phyloP scores from a whole-genome alignment of 2,797 vertebrate species.

The Adrianichthys oophorus region DNA sequence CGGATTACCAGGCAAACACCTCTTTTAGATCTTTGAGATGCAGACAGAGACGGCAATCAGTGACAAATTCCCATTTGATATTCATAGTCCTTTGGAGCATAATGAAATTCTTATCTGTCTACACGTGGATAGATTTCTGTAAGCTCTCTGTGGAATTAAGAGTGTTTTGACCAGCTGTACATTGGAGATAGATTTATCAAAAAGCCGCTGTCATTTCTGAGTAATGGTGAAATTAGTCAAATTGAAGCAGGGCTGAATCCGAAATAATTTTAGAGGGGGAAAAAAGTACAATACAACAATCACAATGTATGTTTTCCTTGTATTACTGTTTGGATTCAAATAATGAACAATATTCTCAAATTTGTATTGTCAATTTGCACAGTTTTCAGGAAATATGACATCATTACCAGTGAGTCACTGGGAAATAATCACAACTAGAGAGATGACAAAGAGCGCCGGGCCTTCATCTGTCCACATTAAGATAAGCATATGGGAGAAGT shows the following conservation, averaged over 20 bases:
- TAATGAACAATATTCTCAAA: neutral
- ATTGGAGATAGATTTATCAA: conserved; percentile 55
- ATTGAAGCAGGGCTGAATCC: neutral
- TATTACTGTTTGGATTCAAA: neutral
- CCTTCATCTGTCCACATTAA: conserved; percentile 72
- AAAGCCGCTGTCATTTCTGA: conserved; percentile 28
- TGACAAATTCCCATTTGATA: conserved; percentile 62
- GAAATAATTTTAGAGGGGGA: neutral
- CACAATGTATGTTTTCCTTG: neutral
- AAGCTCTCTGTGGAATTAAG: conserved; percentile 46
- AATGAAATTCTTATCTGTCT: conserved; percentile 70
- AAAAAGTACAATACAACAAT: no score
- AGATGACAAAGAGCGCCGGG: conserved; percentile 54
- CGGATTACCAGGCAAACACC: conserved; percentile 26
- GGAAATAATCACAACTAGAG: conserved; percentile 40
- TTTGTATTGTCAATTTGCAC: neutral
- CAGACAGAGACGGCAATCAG: conserved; percentile 58
- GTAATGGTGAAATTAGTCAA: conserved; percentile 13
- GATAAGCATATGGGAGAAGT: conserved; percentile 63
- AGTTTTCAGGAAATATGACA: conserved; percentile 37
- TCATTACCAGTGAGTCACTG: conserved; percentile 48
- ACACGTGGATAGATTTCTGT: conserved; percentile 63
- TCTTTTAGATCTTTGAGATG: conserved; percentile 53
- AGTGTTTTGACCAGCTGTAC: conserved; percentile 46
- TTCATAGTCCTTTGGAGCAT: conserved; percentile 66